A percentile compares a stretch with the other conserved stretches of the same genome.
phyloP scores from a whole-genome alignment of 2,888 invertebrate genomes.

The Cistogaster globosa region DNA sequence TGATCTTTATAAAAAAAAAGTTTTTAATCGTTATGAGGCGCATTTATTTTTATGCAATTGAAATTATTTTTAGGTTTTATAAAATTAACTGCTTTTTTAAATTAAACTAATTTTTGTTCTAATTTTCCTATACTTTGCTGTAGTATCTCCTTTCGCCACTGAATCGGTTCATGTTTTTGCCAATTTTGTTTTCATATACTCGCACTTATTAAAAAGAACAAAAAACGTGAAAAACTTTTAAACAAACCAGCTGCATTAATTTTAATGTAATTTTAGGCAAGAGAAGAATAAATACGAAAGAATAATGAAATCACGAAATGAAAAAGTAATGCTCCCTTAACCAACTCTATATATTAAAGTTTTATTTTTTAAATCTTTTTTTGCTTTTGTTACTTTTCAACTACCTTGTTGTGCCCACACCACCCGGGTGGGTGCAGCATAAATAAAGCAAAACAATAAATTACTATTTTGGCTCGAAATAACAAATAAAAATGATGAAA shows the following conservation, averaged over 20 bases:
- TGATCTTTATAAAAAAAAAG: too few species aligned
- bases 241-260: conserved; percentile 67
- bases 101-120: neutral
- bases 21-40: too few species aligned
- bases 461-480: conserved; percentile 13
- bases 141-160: conserved; percentile 16
- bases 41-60: too few species aligned
- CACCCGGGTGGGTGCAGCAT: neutral
- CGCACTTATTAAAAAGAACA: neutral
- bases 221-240: conserved; percentile 57
- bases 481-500: neutral
- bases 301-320: conserved; percentile 42
- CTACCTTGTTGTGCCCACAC: neutral
- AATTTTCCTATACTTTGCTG: conserved; percentile 1
- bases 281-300: conserved; percentile 43
- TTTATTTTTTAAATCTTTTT: neutral
- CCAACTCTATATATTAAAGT: conserved; percentile 25
- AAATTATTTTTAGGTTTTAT: neutral
- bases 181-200: conserved; percentile 20
- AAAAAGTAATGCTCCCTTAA: conserved; percentile 20
- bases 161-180: conserved; percentile 36
- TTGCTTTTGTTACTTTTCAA: conserved; percentile 23
- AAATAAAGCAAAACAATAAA: neutral
- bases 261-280: conserved; percentile 70
- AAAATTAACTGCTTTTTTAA: neutral